Percentiles rank a stretch among this genome's conserved stretches.
phyloP scores from a whole-genome alignment of 2,797 vertebrate genomes.

The Miichthys miiuy region DNA sequence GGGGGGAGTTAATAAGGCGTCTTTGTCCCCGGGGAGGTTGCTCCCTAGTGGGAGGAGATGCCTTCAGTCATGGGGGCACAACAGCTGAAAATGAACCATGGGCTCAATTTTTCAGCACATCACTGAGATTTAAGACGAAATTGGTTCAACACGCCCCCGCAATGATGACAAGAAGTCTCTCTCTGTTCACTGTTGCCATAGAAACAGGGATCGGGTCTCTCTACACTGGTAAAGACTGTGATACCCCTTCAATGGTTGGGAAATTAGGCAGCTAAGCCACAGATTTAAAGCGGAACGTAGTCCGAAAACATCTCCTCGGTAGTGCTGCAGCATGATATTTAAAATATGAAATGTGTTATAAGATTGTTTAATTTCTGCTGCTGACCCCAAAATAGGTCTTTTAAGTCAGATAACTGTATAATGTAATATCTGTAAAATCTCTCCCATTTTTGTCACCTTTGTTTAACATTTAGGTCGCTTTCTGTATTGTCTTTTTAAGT shows the following conservation, averaged over 20 bases:
- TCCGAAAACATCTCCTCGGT: slow-evolving; percentile 48
- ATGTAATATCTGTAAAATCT: neutral
- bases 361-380: neutral
- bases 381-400: too few species aligned
- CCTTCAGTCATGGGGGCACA: slow-evolving; percentile 48
- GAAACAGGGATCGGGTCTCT: slow-evolving; percentile 73
- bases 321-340: slow-evolving; percentile 15
- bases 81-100: slow-evolving; percentile 54
- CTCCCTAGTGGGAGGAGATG: slow-evolving; percentile 37
- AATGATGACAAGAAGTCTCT: slow-evolving; percentile 65
- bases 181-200: slow-evolving; percentile 78
- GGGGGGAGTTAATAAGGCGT: slow-evolving; percentile 48
- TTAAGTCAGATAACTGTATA: too few species aligned
- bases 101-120: slow-evolving; percentile 52
- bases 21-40: slow-evolving; percentile 56
- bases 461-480: neutral
- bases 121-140: slow-evolving; percentile 50
- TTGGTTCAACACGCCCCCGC: slow-evolving; percentile 55
- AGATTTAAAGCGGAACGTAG: slow-evolving; percentile 45
- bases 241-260: slow-evolving; percentile 56
- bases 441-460: neutral
- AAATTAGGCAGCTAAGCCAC: slow-evolving; percentile 55
- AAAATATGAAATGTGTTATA: slow-evolving; percentile 25
- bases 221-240: slow-evolving; percentile 43
- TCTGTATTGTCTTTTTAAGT: slow-evolving; percentile 20